Base-by-base conservation (phyloP, 2,888 invertebrate species). In the Apantesis nais region DNA sequence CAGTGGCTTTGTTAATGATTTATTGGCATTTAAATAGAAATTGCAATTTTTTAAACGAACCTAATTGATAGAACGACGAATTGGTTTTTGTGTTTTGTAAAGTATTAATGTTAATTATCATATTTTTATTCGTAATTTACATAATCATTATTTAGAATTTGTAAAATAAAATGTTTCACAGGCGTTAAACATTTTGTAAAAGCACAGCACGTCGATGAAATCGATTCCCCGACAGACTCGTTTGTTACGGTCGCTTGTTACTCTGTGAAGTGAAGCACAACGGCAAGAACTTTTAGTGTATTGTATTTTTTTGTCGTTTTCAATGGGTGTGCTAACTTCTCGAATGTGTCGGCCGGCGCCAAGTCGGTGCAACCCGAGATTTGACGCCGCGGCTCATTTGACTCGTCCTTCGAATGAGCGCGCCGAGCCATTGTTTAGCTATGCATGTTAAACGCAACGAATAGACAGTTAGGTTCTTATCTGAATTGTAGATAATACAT, bases 311-410 rank as follows among this genome's bases (percentile, higher is more conserved):
- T 86, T 86, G 78, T 81, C 75, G 80, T 78, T 88, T 88, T 85
- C 81, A 86, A 90, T 90, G 90, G 88, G 85, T 90, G 90, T 90
- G 92, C 91, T 89, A 90, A 92, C 83, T 90, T 90, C 87, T 89
- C 89, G 85, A 86, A 91, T 89, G 86, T 89, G 89, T 86, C 87
- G 86, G 80, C 83, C 87, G 93, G 93, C 94, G 93, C 94, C 93
- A 91, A 87, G 85, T 75, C 86, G 89, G 85, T 92, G 94, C 91
- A 94, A 94, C 90, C 92, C 89, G 93, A 94, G 92, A 93, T 88
- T 89, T 89, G 89, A 89, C 90, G 92, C 86, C 85, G 90, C 92
- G 94, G 90, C 91, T 92, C 93, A 92, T 94, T 93, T 94, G 92
- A 92, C 89, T 89, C 91, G 85, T 86, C 89, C 86, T 87, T 82